Conservation (phyloP, 2,888 invertebrate species). For the Anagyrus pseudococci region DNA sequence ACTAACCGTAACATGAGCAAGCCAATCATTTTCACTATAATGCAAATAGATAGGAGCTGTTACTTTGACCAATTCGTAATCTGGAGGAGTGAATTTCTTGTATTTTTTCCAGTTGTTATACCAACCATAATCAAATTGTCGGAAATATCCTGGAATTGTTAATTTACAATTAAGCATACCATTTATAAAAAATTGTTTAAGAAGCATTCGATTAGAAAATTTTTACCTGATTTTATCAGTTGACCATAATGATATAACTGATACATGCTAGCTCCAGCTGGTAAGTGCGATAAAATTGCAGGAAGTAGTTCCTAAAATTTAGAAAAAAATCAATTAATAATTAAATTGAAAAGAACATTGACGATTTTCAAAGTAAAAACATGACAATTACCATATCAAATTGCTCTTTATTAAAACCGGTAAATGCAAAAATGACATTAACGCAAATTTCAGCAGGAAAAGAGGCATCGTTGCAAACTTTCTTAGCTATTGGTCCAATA, state of each 20-base stretch:
- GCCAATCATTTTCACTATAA: slow-evolving; percentile 71
- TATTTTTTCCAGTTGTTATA: slow-evolving; percentile 66
- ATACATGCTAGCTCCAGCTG: slow-evolving; percentile 74
- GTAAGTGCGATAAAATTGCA: slow-evolving; percentile 71
- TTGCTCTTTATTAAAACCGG: slow-evolving; percentile 62
- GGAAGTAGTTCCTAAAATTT: too few species aligned
- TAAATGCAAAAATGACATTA: slow-evolving; percentile 72
- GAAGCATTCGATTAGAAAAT: too few species aligned
- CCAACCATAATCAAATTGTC: slow-evolving; percentile 65
- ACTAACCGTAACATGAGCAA: slow-evolving; percentile 62
- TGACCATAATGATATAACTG: slow-evolving; percentile 79
- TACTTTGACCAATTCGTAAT: slow-evolving; percentile 67
- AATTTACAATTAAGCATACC: too few species aligned
- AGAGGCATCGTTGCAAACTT: too few species aligned
- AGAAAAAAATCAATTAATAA: too few species aligned
- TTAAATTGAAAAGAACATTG: not conserved
- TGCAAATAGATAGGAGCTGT: slow-evolving; percentile 71
- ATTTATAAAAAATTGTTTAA: too few species aligned
- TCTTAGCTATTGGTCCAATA: too few species aligned
- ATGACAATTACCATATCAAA: slow-evolving; percentile 56
- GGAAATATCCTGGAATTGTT: slow-evolving; percentile 58
- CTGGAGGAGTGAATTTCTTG: slow-evolving; percentile 65
- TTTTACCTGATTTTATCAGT: too few species aligned
- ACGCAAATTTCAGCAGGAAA: slow-evolving; percentile 73
- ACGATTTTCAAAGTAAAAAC: not conserved